Percentiles rank a stretch among this genome's conserved stretches.
Evolutionary conservation across 2,888 invertebrate species (phyloP).

Genomic region (Neoascia interrupta): DNA sequence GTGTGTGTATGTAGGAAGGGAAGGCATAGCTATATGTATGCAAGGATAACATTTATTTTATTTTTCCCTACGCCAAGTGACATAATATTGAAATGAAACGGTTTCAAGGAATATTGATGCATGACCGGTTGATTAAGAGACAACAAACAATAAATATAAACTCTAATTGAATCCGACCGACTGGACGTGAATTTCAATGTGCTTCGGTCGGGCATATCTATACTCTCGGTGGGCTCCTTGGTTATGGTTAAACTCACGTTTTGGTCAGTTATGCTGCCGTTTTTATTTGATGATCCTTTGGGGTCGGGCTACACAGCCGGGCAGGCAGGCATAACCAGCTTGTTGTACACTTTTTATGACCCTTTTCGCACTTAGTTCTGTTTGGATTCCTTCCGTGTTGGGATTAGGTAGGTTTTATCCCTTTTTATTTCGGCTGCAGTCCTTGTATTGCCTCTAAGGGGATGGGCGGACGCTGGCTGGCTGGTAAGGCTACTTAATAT

Average conservation of each 20-base stretch:
- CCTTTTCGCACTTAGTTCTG: conserved; percentile 31
- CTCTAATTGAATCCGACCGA: conserved; percentile 52
- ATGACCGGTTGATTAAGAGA: conserved; percentile 22
- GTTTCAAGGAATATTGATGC: conserved; percentile 41
- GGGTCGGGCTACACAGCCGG: not conserved
- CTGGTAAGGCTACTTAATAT: not conserved
- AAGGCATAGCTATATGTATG: no score
- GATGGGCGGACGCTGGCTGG: not conserved
- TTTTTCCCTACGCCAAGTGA: conserved; percentile 17
- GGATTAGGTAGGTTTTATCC: conserved; percentile 21
- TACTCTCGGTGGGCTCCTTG: conserved; percentile 15
- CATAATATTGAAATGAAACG: no score
- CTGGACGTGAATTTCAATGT: conserved; percentile 47
- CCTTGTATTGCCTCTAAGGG: not conserved
- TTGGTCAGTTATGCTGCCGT: conserved; percentile 5
- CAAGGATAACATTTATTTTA: no score
- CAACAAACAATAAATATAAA: conserved; percentile 33
- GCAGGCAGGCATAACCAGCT: conserved; percentile 10
- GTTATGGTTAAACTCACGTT: conserved; percentile 3
- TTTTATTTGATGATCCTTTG: conserved; percentile 8
- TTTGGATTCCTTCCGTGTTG: conserved; percentile 10
- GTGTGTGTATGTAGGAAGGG: no score
- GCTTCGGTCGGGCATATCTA: conserved; percentile 1
- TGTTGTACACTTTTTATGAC: conserved; percentile 23
- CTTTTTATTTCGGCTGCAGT: conserved; percentile 10